These are phyloP conservation scores for Andrena bicolor DNA, from an alignment of 2,888 invertebrate species.

Conservation along the genomic window DNA sequence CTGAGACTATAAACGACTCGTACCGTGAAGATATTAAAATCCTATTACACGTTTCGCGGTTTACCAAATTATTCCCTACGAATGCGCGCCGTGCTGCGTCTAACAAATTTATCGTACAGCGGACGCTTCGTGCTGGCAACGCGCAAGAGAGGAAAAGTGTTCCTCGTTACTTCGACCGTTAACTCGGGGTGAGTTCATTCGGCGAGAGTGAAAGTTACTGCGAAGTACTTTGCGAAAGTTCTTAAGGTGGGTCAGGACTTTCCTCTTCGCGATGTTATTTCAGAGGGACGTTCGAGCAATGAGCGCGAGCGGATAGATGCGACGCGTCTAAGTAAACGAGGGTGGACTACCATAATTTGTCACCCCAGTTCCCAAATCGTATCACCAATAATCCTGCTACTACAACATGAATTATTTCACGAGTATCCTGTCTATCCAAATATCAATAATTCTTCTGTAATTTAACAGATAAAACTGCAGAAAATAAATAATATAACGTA, in stretches of 20 bases:
- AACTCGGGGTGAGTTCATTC: constrained; percentile 73
- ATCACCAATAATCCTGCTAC: constrained; percentile 3
- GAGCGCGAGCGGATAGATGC: constrained; percentile 48
- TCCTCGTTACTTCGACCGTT: constrained; percentile 74
- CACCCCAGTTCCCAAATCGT: constrained; percentile 12
- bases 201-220: constrained; percentile 74
- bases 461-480: too few species aligned
- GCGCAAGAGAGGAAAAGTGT: constrained; percentile 68
- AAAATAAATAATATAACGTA: too few species aligned
- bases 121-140: constrained; percentile 14
- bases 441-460: background rate
- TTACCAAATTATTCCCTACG: background rate
- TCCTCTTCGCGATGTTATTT: constrained; percentile 72
- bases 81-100: background rate
- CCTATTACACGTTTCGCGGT: background rate
- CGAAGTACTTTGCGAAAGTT: constrained; percentile 74
- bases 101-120: constrained; percentile 23
- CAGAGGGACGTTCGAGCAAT: constrained; percentile 66
- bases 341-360: constrained; percentile 61
- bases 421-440: background rate
- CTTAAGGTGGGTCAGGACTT: constrained; percentile 75
- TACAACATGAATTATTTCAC: background rate
- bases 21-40: background rate
- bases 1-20: background rate
- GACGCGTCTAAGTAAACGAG: constrained; percentile 45